A percentile compares a stretch with the other conserved stretches of the same genome.
Evolutionary conservation across 1,140 invertebrate genomes (phyloP).

Genomic region (Drosophila mojavensis): DNA sequence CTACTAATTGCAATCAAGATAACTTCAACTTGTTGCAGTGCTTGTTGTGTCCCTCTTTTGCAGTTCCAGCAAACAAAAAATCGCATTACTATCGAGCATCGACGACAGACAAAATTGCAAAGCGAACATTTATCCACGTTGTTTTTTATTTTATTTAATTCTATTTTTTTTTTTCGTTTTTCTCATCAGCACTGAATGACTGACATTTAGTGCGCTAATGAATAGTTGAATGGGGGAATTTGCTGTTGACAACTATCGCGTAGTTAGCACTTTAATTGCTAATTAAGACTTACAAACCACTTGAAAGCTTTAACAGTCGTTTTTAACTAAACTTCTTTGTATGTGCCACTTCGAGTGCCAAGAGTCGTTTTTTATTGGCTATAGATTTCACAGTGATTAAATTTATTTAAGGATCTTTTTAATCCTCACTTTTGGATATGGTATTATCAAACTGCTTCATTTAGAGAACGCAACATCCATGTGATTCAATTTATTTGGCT

Average conservation of each 20-base stretch:
- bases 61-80: conserved; percentile 10
- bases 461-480: no score
- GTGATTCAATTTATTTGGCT: no score
- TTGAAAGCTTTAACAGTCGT: neutral
- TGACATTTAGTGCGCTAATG: conserved; percentile 43
- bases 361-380: no score
- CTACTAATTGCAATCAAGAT: conserved; percentile 79
- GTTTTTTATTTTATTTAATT: neutral
- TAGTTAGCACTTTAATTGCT: neutral
- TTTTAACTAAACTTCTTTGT: neutral
- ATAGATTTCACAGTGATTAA: no score
- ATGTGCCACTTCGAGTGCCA: no score
- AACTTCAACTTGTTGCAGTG: conserved; percentile 71
- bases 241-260: conserved; percentile 3
- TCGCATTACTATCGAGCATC: neutral
- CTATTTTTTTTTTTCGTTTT: neutral
- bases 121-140: neutral
- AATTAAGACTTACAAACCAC: neutral
- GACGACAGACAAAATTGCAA: neutral
- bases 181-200: conserved; percentile 15
- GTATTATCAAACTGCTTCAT: no score
- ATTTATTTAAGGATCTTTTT: no score
- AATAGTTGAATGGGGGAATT: conserved; percentile 40
- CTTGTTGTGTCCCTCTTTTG: conserved; percentile 8
- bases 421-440: no score